A percentile compares a stretch with the other conserved stretches of the same genome.
Evolutionary conservation across 1,140 invertebrate genomes (phyloP).

Genomic region (Polyergus mexicanus): DNA sequence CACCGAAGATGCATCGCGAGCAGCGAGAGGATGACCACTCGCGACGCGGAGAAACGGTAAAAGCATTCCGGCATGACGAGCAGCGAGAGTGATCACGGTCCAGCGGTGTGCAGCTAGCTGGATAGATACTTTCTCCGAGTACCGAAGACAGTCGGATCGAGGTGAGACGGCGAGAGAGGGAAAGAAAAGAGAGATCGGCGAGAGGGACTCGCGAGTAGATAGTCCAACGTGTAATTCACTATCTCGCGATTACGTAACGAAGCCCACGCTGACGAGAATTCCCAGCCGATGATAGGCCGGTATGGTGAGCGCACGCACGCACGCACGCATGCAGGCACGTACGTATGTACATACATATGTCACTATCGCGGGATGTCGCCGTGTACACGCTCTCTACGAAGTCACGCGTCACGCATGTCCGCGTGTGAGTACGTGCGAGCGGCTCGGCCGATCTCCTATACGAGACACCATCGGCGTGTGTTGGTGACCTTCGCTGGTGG

Average conservation of each 20-base stretch:
- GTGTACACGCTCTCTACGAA: slow-evolving; percentile 22
- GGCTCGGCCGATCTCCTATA: slow-evolving; percentile 38
- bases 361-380: not conserved
- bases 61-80: slow-evolving; percentile 71
- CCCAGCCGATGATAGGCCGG: slow-evolving; percentile 68
- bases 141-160: slow-evolving; percentile 43
- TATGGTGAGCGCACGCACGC: slow-evolving; percentile 11
- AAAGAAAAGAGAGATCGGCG: slow-evolving; percentile 67
- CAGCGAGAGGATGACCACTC: slow-evolving; percentile 55
- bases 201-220: slow-evolving; percentile 58
- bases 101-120: slow-evolving; percentile 61
- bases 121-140: slow-evolving; percentile 72
- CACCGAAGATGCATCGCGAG: slow-evolving; percentile 60
- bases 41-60: slow-evolving; percentile 69
- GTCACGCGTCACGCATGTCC: slow-evolving; percentile 36
- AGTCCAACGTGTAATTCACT: slow-evolving; percentile 71
- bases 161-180: slow-evolving; percentile 55
- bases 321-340: not conserved
- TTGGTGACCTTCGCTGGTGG: slow-evolving; percentile 80
- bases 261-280: slow-evolving; percentile 64
- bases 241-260: slow-evolving; percentile 72
- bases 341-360: slow-evolving; percentile 16
- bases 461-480: slow-evolving; percentile 59
- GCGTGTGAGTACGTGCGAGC: slow-evolving; percentile 10
- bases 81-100: slow-evolving; percentile 74